Conservation (phyloP, 2,888 invertebrate species). For the Euplexia lucipara region DNA sequence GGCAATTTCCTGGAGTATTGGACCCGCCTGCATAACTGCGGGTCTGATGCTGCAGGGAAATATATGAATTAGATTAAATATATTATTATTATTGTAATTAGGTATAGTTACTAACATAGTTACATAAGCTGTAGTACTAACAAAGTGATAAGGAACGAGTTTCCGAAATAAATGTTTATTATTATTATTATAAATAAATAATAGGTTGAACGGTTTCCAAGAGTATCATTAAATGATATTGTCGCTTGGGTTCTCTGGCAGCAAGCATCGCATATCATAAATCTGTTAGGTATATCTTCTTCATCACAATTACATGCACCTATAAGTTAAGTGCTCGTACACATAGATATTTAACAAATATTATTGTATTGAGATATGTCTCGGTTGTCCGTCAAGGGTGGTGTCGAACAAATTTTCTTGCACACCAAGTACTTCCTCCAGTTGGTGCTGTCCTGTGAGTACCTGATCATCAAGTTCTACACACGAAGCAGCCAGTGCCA, state of each 20-base stretch:
- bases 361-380: background rate
- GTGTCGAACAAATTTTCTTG: background rate
- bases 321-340: background rate
- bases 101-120: too few species aligned
- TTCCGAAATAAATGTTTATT: too few species aligned
- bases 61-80: too few species aligned
- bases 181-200: too few species aligned
- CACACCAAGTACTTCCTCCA: background rate
- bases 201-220: background rate
- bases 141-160: too few species aligned
- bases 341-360: background rate
- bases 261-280: background rate
- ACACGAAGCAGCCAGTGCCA: background rate
- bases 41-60: too few species aligned
- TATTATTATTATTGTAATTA: too few species aligned
- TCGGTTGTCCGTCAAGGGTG: slow-evolving; percentile 23
- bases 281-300: background rate
- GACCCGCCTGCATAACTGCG: too few species aligned
- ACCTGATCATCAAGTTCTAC: background rate
- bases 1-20: too few species aligned
- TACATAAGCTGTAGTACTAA: too few species aligned
- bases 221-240: background rate
- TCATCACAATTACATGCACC: background rate
- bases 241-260: background rate
- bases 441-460: slow-evolving; percentile 5